Evolutionary conservation across 2,113 vertebrate genomes (phyloP), one percentile per base, ranked within the genome.

Genomic region (Theropithecus gelada): DNA sequence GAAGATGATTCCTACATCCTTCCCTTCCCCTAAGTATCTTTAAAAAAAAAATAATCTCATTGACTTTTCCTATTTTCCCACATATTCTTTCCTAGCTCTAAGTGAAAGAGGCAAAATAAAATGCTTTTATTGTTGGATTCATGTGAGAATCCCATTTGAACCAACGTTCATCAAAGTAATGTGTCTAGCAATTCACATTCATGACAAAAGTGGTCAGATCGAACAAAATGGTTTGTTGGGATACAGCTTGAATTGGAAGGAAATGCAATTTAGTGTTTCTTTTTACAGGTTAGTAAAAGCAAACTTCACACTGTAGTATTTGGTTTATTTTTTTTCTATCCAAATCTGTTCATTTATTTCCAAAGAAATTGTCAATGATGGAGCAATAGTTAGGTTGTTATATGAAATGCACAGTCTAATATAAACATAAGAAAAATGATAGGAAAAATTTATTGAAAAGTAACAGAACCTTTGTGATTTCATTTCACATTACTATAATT

Each of bases 391-490:
- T 75, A 70, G 45, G 22, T 11, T 32, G 4, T 52, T 68, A 73
- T 20, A 7, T 59, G 64, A 93, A 93, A 93, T 76, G 22, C 35
- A 8, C 17, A 76, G 22, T 78, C 64, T 73, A 50, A 66, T 85
- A 79, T 10, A 85, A 92, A 30, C 30, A 55, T 32, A 27, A 82
- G 17, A 43, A 59, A 6, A n/a, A 55, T 59, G 48, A 94, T 35
- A 40, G n/a, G 8, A 14, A 81, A 92, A 23, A 92, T 8, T 75
- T 88, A 91, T 43, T 94, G 59, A 95, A 97, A 84, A 35, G 2
- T 55, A 23, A 94, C 68, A 90, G 96, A 81, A 40, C 72, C 50
- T 30, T 45, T 14, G 52, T 52, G 8, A n/a, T 72, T 97, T 95
- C n/a, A 82, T 94, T 94, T 80, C 3, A 80, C 7, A 90, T 78